Percentiles rank a stretch among this genome's conserved stretches.
phyloP scores from a whole-genome alignment of 2,113 vertebrate genomes.

The Gymnarchus niloticus region DNA sequence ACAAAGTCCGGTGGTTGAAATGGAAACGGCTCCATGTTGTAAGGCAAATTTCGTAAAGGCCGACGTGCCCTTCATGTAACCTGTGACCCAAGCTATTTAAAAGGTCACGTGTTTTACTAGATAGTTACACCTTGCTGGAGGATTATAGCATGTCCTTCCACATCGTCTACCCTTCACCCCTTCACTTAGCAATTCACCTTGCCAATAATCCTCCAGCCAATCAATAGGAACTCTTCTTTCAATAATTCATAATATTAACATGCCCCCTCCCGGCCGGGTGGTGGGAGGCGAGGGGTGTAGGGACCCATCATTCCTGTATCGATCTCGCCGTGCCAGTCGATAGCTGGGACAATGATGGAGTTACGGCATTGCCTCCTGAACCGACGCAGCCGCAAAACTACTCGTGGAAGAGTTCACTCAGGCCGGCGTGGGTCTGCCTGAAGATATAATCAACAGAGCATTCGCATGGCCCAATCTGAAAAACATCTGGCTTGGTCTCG shows the following conservation, averaged over 20 bases:
- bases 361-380: slow-evolving; percentile 56
- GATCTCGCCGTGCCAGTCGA: slow-evolving; percentile 64
- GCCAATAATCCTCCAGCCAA: slow-evolving; percentile 66
- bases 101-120: slow-evolving; percentile 56
- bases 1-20: slow-evolving; percentile 11
- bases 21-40: neutral
- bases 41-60: slow-evolving; percentile 32
- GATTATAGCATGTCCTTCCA: slow-evolving; percentile 55
- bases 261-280: slow-evolving; percentile 63
- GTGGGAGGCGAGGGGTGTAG: slow-evolving; percentile 68
- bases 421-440: neutral
- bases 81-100: slow-evolving; percentile 57
- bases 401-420: neutral
- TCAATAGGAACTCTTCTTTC: slow-evolving; percentile 77
- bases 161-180: slow-evolving; percentile 38
- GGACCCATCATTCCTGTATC: slow-evolving; percentile 72
- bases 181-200: slow-evolving; percentile 43
- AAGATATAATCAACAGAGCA: slow-evolving; percentile 17
- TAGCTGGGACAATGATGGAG: slow-evolving; percentile 65
- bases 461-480: too few relatives aligned
- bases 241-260: slow-evolving; percentile 82
- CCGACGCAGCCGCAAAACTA: slow-evolving; percentile 36
- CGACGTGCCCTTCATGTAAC: slow-evolving; percentile 48
- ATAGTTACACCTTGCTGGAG: slow-evolving; percentile 58
- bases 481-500: neutral